Percentiles rank a stretch among this genome's conserved stretches.
Evolutionary conservation across 2,113 vertebrate genomes (phyloP).

Genomic region (Cryptotis parvus): DNA sequence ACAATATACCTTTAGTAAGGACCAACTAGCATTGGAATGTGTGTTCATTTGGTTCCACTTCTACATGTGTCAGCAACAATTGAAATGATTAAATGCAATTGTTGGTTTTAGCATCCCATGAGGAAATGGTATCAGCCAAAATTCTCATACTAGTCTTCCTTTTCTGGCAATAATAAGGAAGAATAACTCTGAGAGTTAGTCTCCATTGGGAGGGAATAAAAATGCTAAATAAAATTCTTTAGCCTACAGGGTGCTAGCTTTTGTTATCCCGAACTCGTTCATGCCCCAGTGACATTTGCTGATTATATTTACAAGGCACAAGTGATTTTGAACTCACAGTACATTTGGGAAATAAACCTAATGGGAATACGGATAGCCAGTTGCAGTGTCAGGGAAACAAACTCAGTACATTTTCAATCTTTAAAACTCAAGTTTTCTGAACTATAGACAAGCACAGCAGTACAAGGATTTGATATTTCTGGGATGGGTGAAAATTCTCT

Average conservation of each 20-base stretch:
- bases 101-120: not conserved
- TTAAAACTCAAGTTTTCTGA: conserved; percentile 65
- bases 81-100: conserved; percentile 2
- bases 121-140: conserved; percentile 33
- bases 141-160: not conserved
- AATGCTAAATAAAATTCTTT: conserved; percentile 50
- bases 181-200: not conserved
- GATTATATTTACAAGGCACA: conserved; percentile 39
- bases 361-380: not conserved
- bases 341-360: conserved; percentile 49
- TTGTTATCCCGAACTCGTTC: not conserved
- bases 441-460: conserved; percentile 25
- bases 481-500: conserved; percentile 39
- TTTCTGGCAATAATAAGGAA: conserved; percentile 15
- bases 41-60: not conserved
- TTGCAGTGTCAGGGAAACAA: conserved; percentile 41
- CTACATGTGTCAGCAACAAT: not conserved
- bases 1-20: not conserved
- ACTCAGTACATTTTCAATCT: conserved; percentile 23
- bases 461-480: conserved; percentile 64
- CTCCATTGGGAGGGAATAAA: not conserved
- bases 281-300: conserved; percentile 28
- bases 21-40: not conserved
- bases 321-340: conserved; percentile 49
- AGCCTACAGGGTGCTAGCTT: not conserved